These are phyloP conservation scores for Azemiops feae DNA, from an alignment of 2,113 vertebrate genomes.

Conservation along the genomic window DNA sequence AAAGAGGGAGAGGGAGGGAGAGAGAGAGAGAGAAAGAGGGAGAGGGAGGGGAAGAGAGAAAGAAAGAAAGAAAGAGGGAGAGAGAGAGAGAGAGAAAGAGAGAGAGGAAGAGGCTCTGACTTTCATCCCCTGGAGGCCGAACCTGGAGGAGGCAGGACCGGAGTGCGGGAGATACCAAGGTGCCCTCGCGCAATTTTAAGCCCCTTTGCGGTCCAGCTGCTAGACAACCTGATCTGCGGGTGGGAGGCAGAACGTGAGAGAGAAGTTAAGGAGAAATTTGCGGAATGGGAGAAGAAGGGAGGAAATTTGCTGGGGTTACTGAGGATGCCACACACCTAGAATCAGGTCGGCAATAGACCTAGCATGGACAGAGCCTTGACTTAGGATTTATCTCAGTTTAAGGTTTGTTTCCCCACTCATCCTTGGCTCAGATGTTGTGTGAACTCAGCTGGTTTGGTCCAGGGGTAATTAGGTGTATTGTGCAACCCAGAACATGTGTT, in stretches of 20 bases:
- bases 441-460: background rate
- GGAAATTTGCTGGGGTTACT: background rate
- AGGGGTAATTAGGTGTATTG: background rate
- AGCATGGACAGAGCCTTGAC: background rate
- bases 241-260: background rate
- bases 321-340: background rate
- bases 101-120: too few species aligned
- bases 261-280: background rate
- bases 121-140: background rate
- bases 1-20: too few species aligned
- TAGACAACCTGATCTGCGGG: background rate
- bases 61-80: accelerated
- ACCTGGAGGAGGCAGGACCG: background rate
- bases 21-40: too few species aligned
- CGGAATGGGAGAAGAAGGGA: background rate
- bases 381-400: background rate
- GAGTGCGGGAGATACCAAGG: background rate
- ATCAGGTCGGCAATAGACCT: background rate
- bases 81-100: too few species aligned
- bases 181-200: background rate
- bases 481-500: background rate
- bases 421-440: background rate
- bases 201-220: background rate
- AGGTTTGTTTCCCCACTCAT: background rate
- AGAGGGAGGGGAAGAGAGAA: accelerated